Evolutionary conservation across 1,140 invertebrate species (phyloP).

Genomic region (Brachionus angularis): DNA sequence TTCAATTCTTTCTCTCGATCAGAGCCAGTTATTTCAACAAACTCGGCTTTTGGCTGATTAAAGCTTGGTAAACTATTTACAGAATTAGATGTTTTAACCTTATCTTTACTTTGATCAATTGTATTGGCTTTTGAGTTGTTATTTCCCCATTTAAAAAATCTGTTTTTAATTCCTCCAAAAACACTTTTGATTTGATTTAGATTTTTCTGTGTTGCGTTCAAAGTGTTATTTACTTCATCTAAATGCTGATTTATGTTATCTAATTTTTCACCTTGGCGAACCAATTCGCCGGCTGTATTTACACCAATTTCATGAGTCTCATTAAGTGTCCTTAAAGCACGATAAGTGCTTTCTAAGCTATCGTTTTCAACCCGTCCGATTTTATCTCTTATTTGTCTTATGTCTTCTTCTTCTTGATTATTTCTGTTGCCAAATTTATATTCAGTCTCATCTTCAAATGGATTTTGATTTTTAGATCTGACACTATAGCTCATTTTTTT

Average conservation of each 20-base stretch:
- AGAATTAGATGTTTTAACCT: not conserved
- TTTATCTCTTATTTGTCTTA: constrained; percentile 23
- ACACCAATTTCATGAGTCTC: constrained; percentile 31
- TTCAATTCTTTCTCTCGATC: constrained; percentile 38
- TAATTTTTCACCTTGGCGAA: constrained; percentile 37
- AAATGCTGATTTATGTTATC: not conserved
- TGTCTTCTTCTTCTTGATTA: constrained; percentile 2
- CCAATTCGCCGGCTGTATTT: constrained; percentile 13
- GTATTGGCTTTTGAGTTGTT: not conserved
- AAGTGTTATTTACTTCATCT: constrained; percentile 19
- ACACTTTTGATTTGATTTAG: constrained; percentile 40
- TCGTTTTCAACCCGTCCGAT: constrained; percentile 41
- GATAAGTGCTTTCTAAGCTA: constrained; percentile 11
- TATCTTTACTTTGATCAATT: not conserved
- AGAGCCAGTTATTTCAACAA: constrained; percentile 24
- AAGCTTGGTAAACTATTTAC: constrained; percentile 31
- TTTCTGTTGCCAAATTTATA: constrained; percentile 43
- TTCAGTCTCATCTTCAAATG: constrained; percentile 37
- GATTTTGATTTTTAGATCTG: not conserved
- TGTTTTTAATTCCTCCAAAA: constrained; percentile 41
- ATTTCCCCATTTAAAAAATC: constrained; percentile 26
- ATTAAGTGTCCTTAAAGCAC: constrained; percentile 13
- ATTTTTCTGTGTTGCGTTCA: constrained; percentile 38
- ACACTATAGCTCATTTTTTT: not conserved
- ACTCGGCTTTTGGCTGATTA: constrained; percentile 21